Evolutionary conservation across 1,140 invertebrate species (phyloP).

Genomic region (Macrobrachium nipponense): DNA sequence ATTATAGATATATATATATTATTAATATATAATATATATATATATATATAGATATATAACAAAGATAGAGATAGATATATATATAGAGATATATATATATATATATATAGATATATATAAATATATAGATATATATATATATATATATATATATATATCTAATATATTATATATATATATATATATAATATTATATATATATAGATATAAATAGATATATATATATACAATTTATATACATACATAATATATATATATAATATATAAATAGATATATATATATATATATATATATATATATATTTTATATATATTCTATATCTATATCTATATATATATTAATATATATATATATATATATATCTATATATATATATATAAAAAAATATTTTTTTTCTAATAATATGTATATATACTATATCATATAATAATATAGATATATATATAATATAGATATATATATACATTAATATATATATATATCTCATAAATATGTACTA

Average conservation of each 20-base stretch:
- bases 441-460: constrained; percentile 23
- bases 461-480: no score
- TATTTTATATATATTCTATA: no score
- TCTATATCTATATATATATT: constrained; percentile 19
- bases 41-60: neutral
- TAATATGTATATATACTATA: neutral
- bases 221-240: no score
- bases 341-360: constrained; percentile 25
- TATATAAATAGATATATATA: no score
- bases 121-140: neutral
- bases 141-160: constrained; percentile 10
- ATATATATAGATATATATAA: neutral
- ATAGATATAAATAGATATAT: no score
- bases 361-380: constrained; percentile 10
- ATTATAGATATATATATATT: neutral
- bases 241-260: no score
- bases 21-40: neutral
- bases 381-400: neutral
- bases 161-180: no score
- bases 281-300: no score
- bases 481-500: no score
- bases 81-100: neutral
- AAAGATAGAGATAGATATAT: neutral
- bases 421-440: neutral
- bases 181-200: no score